Base-by-base conservation (phyloP, 2,888 invertebrate species). In the Andricus quercusramuli region DNA sequence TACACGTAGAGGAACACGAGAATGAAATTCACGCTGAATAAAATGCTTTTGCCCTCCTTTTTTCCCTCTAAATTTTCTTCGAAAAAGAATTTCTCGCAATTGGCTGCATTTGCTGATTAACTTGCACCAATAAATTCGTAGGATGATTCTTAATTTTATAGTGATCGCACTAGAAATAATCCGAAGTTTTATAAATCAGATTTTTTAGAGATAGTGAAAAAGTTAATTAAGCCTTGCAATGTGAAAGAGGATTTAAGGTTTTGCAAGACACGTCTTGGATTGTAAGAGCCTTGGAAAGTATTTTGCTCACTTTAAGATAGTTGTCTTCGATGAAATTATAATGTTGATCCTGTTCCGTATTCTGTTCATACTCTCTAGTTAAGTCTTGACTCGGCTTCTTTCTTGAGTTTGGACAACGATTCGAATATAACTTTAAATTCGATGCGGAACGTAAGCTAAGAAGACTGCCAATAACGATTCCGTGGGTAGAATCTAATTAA, bases 361-460 rank as follows among this genome's bases (percentile, higher is more conserved):
- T 64, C 64, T 64, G 8, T 64, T 29, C 64, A 64, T 29, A 64
- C 29, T 64, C 64, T 64, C 17, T 1, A 64, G 13, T 64, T 29
- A 29, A 25, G 64, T 8, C 29, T 64, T 64, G 29, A 29, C 29
- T 64, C 6, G 29, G 29, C 4, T 64, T 29, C 29, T 2, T 64
- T 64, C 64, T 29, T 29, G 17, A 29, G 15, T 64, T 25, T 8
- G 6, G 29, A 17, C 17, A 17, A 17, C 17, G 64, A 64, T 29
- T 64, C 29, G 29, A 17, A 64, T 29, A 29, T 64, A 64, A 64
- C 22, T 64, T 64, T 29, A 64, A 17, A 64, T 64, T 64, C 64
- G 4, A 15, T 64, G 25, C 64, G 15, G 17, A 29, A 64, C 17
- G 17, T 29, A 64, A 29, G 17, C 15, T 15, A 29, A 64, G 17